phyloP scores from a whole-genome alignment of 2,888 invertebrate genomes.

The Rhagophthalmus giganteus region DNA sequence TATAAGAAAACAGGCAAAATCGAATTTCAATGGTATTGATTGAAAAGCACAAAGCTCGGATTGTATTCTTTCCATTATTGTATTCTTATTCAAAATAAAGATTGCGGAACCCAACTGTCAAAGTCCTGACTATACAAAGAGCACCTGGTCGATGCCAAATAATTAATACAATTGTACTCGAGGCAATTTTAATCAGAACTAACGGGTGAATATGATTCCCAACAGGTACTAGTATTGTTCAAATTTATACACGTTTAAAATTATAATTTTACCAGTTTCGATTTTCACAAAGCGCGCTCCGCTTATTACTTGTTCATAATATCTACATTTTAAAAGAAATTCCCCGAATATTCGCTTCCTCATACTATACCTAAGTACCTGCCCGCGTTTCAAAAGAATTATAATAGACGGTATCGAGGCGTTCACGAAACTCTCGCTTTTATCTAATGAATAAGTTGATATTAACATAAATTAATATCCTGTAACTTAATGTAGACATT shows the following conservation, averaged over 20 bases:
- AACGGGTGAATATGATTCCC: conserved; percentile 27
- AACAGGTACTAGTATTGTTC: conserved; percentile 23
- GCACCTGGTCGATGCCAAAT: conserved; percentile 31
- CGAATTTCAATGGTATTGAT: conserved; percentile 48
- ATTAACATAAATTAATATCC: conserved; percentile 36
- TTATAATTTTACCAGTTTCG: conserved; percentile 12
- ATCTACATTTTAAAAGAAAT: not conserved
- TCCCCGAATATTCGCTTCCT: not conserved
- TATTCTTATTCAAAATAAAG: conserved; percentile 42
- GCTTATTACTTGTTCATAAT: conserved; percentile 2
- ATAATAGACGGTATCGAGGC: conserved; percentile 8
- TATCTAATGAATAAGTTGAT: conserved; percentile 24
- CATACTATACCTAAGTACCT: too few relatives aligned
- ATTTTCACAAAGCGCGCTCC: conserved; percentile 10
- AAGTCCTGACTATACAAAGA: conserved; percentile 32
- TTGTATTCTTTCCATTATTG: conserved; percentile 41
- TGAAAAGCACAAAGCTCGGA: conserved; percentile 40
- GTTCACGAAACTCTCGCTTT: conserved; percentile 21
- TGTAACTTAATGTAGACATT: conserved; percentile 41
- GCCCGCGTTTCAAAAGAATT: conserved; percentile 5
- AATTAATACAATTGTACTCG: conserved; percentile 25
- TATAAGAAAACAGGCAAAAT: conserved; percentile 51
- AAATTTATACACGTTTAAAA: conserved; percentile 20
- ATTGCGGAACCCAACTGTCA: conserved; percentile 41
- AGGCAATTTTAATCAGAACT: conserved; percentile 25